Conservation (phyloP, 2,888 invertebrate species). For the Dryocosmus kuriphilus region DNA sequence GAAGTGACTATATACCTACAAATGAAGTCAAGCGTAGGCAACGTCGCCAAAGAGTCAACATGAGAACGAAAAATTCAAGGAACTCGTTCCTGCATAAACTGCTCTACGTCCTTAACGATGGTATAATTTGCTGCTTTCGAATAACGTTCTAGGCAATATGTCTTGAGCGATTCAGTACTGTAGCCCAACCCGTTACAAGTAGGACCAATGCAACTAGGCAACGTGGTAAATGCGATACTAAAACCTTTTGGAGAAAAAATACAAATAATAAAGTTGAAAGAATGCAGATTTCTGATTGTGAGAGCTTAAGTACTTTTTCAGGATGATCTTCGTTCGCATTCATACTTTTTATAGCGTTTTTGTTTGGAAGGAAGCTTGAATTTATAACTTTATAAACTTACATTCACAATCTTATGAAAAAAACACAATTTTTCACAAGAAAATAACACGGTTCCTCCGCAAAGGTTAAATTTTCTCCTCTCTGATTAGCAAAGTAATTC, state of each 20-base stretch:
- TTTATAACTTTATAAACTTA: too few relatives aligned
- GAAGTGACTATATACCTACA: background rate
- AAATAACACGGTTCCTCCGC: background rate
- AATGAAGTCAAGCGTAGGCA: constrained; percentile 8
- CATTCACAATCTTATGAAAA: too few relatives aligned
- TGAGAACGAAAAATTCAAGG: constrained; percentile 1
- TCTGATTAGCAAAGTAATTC: background rate
- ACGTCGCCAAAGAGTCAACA: constrained; percentile 1
- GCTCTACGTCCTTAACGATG: constrained; percentile 18
- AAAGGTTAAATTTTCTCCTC: background rate
- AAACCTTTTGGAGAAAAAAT: background rate
- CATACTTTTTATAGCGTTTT: too few relatives aligned
- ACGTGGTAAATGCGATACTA: background rate
- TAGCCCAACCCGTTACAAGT: background rate
- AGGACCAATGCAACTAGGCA: background rate
- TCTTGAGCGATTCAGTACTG: background rate
- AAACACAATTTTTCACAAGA: background rate
- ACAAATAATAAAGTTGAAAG: too few relatives aligned
- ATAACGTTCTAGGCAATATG: constrained; percentile 20
- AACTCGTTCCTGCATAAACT: constrained; percentile 1
- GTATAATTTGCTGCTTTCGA: constrained; percentile 35
- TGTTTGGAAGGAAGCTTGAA: too few relatives aligned
- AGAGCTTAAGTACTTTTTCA: too few relatives aligned
- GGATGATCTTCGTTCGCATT: too few relatives aligned
- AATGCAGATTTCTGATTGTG: too few relatives aligned